These are phyloP conservation scores for Gobionotothen gibberifrons DNA, from an alignment of 2,797 vertebrate genomes.

Conservation along the genomic window DNA sequence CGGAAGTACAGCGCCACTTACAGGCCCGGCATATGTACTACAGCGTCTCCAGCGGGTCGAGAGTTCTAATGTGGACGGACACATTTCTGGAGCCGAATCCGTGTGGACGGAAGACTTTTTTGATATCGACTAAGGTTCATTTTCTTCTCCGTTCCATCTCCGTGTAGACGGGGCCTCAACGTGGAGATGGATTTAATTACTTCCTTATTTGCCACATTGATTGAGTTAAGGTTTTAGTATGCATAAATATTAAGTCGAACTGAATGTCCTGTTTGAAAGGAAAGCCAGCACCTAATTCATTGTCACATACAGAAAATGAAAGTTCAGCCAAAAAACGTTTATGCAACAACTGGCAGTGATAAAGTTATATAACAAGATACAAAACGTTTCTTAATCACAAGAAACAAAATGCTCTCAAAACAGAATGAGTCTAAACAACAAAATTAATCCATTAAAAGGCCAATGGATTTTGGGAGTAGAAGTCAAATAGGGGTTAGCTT, in stretches of 20 bases:
- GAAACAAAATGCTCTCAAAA: conserved; percentile 1
- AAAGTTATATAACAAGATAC: neutral
- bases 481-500: neutral
- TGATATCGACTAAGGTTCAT: too few species aligned
- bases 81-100: too few species aligned
- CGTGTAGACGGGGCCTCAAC: neutral
- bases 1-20: too few species aligned
- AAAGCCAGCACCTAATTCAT: neutral
- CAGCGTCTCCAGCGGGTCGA: too few species aligned
- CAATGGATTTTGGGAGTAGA: neutral
- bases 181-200: conserved; percentile 59
- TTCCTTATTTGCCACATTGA: conserved; percentile 64
- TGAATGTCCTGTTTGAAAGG: neutral
- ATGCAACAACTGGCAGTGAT: conserved; percentile 12
- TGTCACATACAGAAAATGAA: conserved; percentile 10
- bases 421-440: neutral
- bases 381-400: conserved; percentile 11
- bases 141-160: too few species aligned
- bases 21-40: too few species aligned
- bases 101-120: too few species aligned
- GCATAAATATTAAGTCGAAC: conserved; percentile 4
- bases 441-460: neutral
- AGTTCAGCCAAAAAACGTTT: conserved; percentile 6
- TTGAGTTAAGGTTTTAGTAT: conserved; percentile 10
- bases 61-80: too few species aligned